phyloP scores from a whole-genome alignment of 2,888 invertebrate species.

The Seladonia tumulorum region DNA sequence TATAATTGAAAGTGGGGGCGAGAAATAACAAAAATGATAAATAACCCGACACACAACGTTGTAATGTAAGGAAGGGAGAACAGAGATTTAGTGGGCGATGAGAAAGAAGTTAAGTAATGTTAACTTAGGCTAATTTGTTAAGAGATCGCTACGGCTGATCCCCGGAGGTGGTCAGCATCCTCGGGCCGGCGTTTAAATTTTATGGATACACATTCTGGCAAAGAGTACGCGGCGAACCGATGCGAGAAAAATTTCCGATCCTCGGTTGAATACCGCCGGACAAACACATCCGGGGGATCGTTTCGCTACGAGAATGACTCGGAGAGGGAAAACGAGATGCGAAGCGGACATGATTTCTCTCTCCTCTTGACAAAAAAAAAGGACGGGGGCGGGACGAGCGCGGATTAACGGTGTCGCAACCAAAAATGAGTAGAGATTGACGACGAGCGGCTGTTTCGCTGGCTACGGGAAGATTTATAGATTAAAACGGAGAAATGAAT shows the following conservation, averaged over 20 bases:
- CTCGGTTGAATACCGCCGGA: conserved; percentile 51
- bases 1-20: conserved; percentile 49
- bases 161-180: conserved; percentile 63
- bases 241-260: conserved; percentile 36
- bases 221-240: conserved; percentile 7
- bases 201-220: conserved; percentile 64
- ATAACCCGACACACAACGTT: conserved; percentile 47
- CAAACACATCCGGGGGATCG: conserved; percentile 27
- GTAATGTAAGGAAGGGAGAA: conserved; percentile 65
- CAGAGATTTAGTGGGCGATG: conserved; percentile 62
- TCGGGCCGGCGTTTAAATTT: conserved; percentile 65
- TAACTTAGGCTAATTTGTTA: conserved; percentile 75
- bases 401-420: conserved; percentile 73
- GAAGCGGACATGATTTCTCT: conserved; percentile 28
- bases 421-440: conserved; percentile 74
- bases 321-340: neutral
- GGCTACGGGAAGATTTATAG: conserved; percentile 76
- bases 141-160: conserved; percentile 64
- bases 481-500: conserved; percentile 28
- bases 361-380: conserved; percentile 25
- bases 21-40: conserved; percentile 9
- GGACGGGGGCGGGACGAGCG: conserved; percentile 53
- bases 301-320: conserved; percentile 28
- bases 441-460: conserved; percentile 76
- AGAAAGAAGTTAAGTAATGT: conserved; percentile 71